These are phyloP conservation scores for Ivindomyrus marchei DNA, from an alignment of 2,113 vertebrate species.

Conservation along the genomic window DNA sequence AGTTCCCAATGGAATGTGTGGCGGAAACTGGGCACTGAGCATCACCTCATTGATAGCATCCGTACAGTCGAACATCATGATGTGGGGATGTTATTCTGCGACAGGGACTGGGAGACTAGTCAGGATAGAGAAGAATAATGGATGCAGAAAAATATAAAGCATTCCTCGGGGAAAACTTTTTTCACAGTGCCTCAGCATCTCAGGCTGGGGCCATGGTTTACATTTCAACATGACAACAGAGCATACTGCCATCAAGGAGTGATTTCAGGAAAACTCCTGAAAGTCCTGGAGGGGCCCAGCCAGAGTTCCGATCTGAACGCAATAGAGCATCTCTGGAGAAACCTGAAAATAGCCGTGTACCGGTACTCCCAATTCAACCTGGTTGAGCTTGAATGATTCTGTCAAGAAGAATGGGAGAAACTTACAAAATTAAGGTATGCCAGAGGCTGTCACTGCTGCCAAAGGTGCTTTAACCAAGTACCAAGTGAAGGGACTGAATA, in stretches of 20 bases:
- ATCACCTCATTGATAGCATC: not conserved
- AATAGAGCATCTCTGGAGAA: not conserved
- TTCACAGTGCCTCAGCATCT: not conserved
- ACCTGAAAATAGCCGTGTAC: not conserved
- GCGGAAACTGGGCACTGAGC: not conserved
- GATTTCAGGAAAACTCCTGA: not conserved
- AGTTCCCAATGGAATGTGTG: not conserved
- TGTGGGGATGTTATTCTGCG: not conserved
- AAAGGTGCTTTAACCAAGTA: not conserved
- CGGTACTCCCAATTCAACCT: not conserved
- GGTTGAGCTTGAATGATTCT: not conserved
- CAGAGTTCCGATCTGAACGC: not conserved
- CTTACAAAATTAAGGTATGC: not conserved
- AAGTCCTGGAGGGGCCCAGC: not conserved
- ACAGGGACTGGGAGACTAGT: not conserved
- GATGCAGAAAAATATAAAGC: not conserved
- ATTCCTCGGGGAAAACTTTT: not conserved
- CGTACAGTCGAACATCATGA: not conserved
- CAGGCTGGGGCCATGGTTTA: not conserved
- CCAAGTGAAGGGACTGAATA: not conserved
- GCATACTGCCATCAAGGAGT: not conserved
- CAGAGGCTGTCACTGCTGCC: not conserved
- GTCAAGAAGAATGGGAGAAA: not conserved
- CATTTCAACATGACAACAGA: not conserved
- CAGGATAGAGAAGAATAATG: not conserved